phyloP scores from a whole-genome alignment of 64 coral and sea anemone genomes.

The Actinia equina region DNA sequence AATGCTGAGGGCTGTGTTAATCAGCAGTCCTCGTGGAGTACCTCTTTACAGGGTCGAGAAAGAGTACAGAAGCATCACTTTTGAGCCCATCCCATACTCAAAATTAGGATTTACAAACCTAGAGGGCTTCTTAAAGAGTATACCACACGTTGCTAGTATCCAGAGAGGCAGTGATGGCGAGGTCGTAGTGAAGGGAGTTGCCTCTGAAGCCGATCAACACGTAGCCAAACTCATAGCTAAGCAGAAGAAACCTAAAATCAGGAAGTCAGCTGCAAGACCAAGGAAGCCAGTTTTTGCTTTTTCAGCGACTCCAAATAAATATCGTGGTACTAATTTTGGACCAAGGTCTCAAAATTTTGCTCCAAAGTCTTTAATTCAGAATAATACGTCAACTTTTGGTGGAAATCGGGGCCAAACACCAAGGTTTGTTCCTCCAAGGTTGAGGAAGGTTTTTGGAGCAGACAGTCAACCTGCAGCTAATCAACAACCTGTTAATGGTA shows the following conservation, averaged over 20 bases:
- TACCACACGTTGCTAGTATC: conserved; percentile 69
- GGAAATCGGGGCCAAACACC: background rate
- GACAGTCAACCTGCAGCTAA: background rate
- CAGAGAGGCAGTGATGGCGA: conserved; percentile 66
- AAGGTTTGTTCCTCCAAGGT: conserved; percentile 21
- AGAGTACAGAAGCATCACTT: conserved; percentile 68
- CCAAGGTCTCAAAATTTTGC: background rate
- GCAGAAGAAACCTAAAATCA: conserved; percentile 83
- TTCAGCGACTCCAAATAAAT: conserved; percentile 3
- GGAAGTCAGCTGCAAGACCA: conserved; percentile 38
- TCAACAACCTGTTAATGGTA: background rate
- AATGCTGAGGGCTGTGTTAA: conserved; percentile 84
- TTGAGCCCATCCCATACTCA: conserved; percentile 52
- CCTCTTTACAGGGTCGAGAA: conserved; percentile 45
- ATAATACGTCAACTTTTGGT: background rate
- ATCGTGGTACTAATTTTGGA: background rate
- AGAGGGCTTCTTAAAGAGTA: conserved; percentile 65
- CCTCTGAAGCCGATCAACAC: conserved; percentile 79
- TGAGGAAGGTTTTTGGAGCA: background rate
- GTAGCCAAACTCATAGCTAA: conserved; percentile 89
- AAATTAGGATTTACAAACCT: conserved; percentile 71
- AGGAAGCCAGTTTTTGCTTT: background rate
- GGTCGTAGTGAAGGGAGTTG: conserved; percentile 68
- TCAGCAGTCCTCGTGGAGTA: conserved; percentile 81
- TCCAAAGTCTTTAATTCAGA: background rate